phyloP scores from a whole-genome alignment of 2,113 vertebrate species.

The Caranx ignobilis region DNA sequence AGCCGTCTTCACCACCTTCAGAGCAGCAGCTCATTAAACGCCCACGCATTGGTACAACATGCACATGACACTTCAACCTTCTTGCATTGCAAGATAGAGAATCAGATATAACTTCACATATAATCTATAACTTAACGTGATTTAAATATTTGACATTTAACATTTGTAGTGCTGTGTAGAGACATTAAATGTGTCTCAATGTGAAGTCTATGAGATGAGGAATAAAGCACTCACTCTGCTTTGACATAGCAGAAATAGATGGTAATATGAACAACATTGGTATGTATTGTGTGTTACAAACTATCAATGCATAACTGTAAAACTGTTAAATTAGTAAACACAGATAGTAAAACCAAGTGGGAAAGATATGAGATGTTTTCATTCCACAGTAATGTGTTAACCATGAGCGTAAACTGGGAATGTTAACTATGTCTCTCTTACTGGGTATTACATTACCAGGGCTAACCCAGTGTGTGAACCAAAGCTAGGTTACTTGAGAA shows the following conservation, averaged over 20 bases:
- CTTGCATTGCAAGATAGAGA: not conserved
- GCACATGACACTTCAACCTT: not conserved
- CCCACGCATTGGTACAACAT: constrained; percentile 65
- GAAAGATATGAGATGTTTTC: constrained; percentile 5
- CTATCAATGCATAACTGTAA: constrained; percentile 9
- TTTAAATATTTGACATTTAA: too few species aligned
- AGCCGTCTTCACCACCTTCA: not conserved
- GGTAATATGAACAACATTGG: not conserved
- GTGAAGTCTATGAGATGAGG: not conserved
- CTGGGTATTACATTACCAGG: constrained; percentile 19
- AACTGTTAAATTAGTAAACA: not conserved
- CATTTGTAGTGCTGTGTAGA: not conserved
- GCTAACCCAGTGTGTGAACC: not conserved
- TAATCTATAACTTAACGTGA: too few species aligned
- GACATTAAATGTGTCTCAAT: not conserved
- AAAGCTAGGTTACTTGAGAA: not conserved
- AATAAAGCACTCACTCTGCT: not conserved
- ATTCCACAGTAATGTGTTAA: constrained; percentile 24
- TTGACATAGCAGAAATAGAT: not conserved
- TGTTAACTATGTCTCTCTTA: not conserved
- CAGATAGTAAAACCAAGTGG: not conserved
- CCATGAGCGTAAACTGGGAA: not conserved
- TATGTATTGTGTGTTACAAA: not conserved
- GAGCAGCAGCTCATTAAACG: constrained; percentile 58
- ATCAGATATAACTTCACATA: not conserved